phyloP scores from a whole-genome alignment of 2,113 vertebrate species.

The Pantherophis guttatus region DNA sequence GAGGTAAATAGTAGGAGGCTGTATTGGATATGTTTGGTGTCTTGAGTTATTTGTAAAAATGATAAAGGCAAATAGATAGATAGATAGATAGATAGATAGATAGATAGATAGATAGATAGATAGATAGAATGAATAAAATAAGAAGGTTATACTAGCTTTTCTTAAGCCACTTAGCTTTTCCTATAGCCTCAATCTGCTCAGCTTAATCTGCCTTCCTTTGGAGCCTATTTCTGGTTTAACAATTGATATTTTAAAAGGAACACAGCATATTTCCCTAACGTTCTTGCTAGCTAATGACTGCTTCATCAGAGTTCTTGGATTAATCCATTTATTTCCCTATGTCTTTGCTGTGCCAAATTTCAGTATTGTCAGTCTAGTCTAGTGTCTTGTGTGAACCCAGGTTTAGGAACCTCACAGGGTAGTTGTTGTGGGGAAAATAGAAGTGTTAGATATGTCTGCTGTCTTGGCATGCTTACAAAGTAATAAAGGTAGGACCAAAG shows the following conservation, averaged over 20 bases:
- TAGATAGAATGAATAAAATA: background rate
- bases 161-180: background rate
- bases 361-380: background rate
- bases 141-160: background rate
- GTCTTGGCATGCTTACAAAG: background rate
- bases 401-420: background rate
- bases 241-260: background rate
- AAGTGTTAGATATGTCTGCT: background rate
- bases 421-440: background rate
- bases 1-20: background rate
- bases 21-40: background rate
- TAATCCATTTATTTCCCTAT: background rate
- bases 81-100: too few relatives aligned
- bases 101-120: background rate
- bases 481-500: background rate
- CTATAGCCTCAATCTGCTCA: background rate
- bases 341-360: background rate
- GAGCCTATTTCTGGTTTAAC: background rate
- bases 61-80: background rate
- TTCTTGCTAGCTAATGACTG: background rate
- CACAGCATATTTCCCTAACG: background rate
- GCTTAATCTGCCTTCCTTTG: background rate
- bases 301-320: background rate
- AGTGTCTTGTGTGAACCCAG: background rate
- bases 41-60: background rate